These are phyloP conservation scores for Hydrozoanthus tunicans DNA, from an alignment of 64 coral and sea anemone species.

Conservation along the genomic window DNA sequence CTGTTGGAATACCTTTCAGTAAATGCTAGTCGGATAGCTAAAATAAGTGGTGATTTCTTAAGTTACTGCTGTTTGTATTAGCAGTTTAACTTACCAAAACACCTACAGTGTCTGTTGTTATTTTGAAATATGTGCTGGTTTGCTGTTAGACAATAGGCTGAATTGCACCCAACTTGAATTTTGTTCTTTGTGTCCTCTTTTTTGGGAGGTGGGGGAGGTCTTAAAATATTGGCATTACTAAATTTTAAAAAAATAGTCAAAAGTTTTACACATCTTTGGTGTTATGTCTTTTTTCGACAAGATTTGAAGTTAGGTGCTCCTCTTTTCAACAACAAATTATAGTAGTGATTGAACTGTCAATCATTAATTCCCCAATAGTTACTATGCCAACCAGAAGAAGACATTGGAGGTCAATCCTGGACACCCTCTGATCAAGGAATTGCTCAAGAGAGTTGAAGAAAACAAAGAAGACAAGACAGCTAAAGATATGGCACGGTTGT, in stretches of 20 bases:
- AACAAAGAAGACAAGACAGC: conserved; percentile 93
- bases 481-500: conserved; percentile 80
- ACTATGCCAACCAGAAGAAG: conserved; percentile 94
- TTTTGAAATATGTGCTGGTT: not conserved
- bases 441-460: conserved; percentile 86
- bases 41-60: conserved; percentile 18
- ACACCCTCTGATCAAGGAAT: conserved; percentile 93
- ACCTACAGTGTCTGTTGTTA: not conserved
- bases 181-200: too few species aligned
- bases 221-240: too few species aligned
- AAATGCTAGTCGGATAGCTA: conserved; percentile 56
- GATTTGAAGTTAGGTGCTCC: too few species aligned
- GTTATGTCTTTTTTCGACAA: too few species aligned
- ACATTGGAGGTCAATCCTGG: conserved; percentile 91
- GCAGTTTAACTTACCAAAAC: conserved; percentile 25
- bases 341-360: not conserved
- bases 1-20: conserved; percentile 31
- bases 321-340: not conserved
- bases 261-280: too few species aligned
- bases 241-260: too few species aligned
- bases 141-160: not conserved
- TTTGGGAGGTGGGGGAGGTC: too few species aligned
- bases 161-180: too few species aligned
- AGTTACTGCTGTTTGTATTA: not conserved
- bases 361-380: conserved; percentile 19